Evolutionary conservation across 2,797 vertebrate genomes (phyloP), one percentile per base, ranked within the genome.

Genomic region (Ciconia nigra): DNA sequence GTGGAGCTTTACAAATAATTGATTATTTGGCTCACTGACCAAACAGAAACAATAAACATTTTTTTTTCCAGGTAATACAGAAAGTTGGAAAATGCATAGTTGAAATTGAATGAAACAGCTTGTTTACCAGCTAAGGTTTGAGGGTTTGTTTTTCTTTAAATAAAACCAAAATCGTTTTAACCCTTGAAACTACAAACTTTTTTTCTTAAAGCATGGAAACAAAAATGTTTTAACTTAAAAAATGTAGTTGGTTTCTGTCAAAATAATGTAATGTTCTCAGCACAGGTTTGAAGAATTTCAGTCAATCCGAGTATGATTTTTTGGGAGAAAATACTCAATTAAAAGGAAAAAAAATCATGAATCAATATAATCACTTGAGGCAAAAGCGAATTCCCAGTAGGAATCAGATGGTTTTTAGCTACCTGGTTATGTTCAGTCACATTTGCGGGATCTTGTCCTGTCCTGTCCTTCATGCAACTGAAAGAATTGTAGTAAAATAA

Each of bases 381-480:
- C 35, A 81, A 82, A 85, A 76, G 31, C n/a, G 59, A 58, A 70
- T 51, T 71, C 78, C 16, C 13, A 31, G 37, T 8, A 71, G 9
- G 12, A 70, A n/a, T 71, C 58, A 51, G 44, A 37, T 13, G 19
- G 1, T 6, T 57, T 90, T 54, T 62, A 66, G 33, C 33, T 65
- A 65, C 19, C 4, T 1, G 35, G 8, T 8, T 33, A 57, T 5
- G 19, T 46, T n/a, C n/a, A 39, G 59, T 39, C n/a, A 57, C 51
- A 65, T 13, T 57, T 4, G 0, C 0, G 0, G 25, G 29, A 55
- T 57, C 29, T 29, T 59, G 41, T n/a, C 69, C 58, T 12, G 37
- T 29, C 55, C 46, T n/a, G 29, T 18, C 58, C 51, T 47, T 63
- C 28, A 15, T 4, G n/a, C n/a, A 55, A 47, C 41, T 39, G 33